Percentiles rank a stretch among this genome's conserved stretches.
Conservation (phyloP, 53 echinoderm and acorn worm species). For the Apostichopus leukothele region DNA sequence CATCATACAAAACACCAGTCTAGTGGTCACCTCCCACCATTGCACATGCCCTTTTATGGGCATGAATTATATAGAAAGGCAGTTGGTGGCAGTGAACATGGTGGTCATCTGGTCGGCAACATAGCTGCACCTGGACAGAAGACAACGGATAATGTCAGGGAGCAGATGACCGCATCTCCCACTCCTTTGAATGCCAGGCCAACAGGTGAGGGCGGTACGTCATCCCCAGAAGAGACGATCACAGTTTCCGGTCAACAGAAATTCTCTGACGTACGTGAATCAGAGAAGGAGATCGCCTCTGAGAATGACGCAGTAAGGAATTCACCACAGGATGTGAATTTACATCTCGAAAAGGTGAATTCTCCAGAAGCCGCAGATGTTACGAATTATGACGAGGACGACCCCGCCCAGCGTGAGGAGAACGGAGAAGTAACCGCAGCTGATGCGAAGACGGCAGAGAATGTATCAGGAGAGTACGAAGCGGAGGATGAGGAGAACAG, state of each 20-base stretch:
- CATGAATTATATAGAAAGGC: slow-evolving; percentile 3
- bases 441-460: background rate
- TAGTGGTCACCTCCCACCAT: background rate
- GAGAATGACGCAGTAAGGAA: background rate
- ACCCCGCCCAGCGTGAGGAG: background rate
- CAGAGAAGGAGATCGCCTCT: background rate
- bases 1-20: slow-evolving; percentile 1
- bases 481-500: background rate
- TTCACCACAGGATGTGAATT: background rate
- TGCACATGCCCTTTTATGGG: background rate
- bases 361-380: background rate
- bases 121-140: background rate
- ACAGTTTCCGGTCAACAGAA: background rate
- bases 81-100: background rate
- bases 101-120: background rate
- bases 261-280: background rate
- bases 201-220: background rate
- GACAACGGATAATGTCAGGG: background rate
- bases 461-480: background rate
- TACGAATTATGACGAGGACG: background rate
- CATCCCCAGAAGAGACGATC: background rate
- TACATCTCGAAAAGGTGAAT: background rate
- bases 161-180: background rate
- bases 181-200: background rate
- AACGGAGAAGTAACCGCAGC: background rate